Percentiles rank a stretch among this genome's conserved stretches.
Conservation (phyloP, 2,113 vertebrate species). For the Atlantisia rogersi region DNA sequence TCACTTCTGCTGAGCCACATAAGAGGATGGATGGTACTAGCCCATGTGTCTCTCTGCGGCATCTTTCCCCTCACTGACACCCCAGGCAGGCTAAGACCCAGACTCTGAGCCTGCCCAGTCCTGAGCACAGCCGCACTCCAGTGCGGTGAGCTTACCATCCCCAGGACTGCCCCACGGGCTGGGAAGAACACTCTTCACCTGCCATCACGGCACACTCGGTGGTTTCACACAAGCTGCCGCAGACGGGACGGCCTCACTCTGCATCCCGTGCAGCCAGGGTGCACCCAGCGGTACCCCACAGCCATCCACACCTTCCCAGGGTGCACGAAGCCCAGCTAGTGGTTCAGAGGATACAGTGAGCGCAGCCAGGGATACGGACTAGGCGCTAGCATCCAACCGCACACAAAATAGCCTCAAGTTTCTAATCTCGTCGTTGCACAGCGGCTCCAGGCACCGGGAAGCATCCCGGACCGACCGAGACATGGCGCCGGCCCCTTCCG, state of each 20-base stretch:
- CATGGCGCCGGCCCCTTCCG: background rate
- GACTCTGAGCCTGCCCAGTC: background rate
- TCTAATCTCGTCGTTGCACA: background rate
- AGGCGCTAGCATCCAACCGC: background rate
- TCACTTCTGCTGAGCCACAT: background rate
- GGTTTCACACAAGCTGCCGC: background rate
- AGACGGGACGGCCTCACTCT: background rate
- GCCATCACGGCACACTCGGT: accelerated
- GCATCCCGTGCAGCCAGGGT: accelerated
- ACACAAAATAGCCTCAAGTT: background rate
- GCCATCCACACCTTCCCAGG: background rate
- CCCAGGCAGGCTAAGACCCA: accelerated
- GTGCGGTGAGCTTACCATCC: accelerated
- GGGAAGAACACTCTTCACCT: background rate
- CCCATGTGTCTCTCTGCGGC: background rate
- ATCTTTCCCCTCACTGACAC: background rate
- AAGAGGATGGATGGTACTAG: background rate
- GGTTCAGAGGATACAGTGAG: background rate
- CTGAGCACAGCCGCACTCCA: background rate
- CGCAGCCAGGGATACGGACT: background rate
- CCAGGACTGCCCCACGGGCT: background rate
- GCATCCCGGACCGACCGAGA: background rate
- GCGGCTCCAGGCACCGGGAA: background rate
- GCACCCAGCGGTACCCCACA: background rate
- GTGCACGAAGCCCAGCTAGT: accelerated